Percentiles rank a stretch among this genome's conserved stretches.
Conservation (phyloP, 2,113 vertebrate genomes). For the Cephalophus harveyi region DNA sequence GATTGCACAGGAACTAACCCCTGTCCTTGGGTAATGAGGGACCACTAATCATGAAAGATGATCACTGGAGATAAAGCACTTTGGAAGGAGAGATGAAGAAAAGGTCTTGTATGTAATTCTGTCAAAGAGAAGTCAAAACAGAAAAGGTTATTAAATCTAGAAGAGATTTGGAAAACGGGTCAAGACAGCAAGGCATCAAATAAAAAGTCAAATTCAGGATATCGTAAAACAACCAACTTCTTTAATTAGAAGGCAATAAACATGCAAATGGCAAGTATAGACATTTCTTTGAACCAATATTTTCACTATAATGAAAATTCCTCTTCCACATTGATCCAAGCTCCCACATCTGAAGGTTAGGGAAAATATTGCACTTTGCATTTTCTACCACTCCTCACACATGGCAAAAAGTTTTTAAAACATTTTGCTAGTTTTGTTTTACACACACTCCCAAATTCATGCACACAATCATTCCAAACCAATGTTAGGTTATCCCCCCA, state of each 20-base stretch:
- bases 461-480: constrained; percentile 85
- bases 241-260: constrained; percentile 89
- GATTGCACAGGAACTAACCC: background rate
- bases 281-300: constrained; percentile 88
- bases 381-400: constrained; percentile 83
- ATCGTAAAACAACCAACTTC: constrained; percentile 83
- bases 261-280: constrained; percentile 93
- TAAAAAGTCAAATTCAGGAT: constrained; percentile 54
- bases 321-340: constrained; percentile 89
- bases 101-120: background rate
- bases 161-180: background rate
- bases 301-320: constrained; percentile 88
- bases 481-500: constrained; percentile 83
- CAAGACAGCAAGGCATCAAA: background rate
- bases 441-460: constrained; percentile 83
- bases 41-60: too few relatives aligned
- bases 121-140: background rate
- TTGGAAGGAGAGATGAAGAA: background rate
- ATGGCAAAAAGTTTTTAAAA: constrained; percentile 80
- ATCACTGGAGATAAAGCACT: background rate
- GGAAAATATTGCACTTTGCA: constrained; percentile 94
- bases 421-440: constrained; percentile 82
- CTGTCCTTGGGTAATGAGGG: background rate
- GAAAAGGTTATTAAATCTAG: background rate
- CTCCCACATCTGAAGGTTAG: constrained; percentile 84